Conservation (phyloP, 2,888 invertebrate genomes). For the Caenorhabditis wallacei region DNA sequence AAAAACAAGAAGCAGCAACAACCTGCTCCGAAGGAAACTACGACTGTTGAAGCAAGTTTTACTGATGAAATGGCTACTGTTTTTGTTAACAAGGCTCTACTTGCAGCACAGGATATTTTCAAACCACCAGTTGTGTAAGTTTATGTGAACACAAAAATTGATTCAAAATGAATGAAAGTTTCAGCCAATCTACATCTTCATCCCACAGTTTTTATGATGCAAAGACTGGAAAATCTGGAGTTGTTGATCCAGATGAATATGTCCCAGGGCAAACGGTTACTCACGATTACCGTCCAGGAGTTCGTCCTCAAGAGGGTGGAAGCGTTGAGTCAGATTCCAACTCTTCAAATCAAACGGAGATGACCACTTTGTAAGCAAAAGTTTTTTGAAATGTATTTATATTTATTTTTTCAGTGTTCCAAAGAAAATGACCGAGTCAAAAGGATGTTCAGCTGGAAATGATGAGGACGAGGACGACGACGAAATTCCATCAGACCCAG, state of each 20-base stretch:
- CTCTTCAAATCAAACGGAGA: background rate
- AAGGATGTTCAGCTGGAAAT: background rate
- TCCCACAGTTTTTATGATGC: no score
- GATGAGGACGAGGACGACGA: background rate
- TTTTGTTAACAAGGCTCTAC: background rate
- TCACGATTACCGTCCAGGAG: constrained; percentile 24
- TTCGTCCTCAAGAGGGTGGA: background rate
- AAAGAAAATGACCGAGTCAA: background rate
- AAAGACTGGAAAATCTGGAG: no score
- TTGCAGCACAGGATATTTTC: background rate
- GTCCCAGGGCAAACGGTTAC: background rate
- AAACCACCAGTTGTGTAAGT: background rate
- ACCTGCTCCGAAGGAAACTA: background rate
- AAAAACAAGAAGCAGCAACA: background rate
- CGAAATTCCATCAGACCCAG: background rate
- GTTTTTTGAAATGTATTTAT: background rate
- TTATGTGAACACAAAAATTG: no score
- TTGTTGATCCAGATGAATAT: background rate
- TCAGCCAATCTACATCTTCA: no score
- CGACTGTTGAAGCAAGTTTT: constrained; percentile 3
- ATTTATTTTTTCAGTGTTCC: background rate
- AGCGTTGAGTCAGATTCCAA: background rate
- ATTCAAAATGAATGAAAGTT: no score
- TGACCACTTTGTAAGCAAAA: background rate
- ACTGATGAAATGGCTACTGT: background rate